These are phyloP conservation scores for Hylaeus anthracinus DNA, from an alignment of 1,140 invertebrate species.

Conservation along the genomic window DNA sequence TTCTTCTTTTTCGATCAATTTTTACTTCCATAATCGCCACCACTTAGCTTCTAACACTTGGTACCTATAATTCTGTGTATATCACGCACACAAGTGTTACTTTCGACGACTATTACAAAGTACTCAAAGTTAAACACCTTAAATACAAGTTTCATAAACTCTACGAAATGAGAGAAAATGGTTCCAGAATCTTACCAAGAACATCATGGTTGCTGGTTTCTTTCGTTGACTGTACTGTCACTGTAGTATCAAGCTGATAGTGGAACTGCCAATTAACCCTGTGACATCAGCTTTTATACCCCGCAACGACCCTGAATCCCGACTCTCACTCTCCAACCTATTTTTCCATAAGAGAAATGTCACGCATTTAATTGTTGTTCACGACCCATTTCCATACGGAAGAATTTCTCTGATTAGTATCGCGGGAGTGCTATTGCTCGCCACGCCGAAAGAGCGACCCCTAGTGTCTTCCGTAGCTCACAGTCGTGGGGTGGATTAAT, in stretches of 20 bases:
- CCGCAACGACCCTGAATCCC: conserved; percentile 39
- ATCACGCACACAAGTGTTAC: too few relatives aligned
- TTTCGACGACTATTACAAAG: too few relatives aligned
- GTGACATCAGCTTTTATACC: conserved; percentile 56
- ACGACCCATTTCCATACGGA: conserved; percentile 28
- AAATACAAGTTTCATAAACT: too few relatives aligned
- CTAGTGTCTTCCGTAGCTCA: not conserved
- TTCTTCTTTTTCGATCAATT: too few relatives aligned
- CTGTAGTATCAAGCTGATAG: conserved; percentile 2
- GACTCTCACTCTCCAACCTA: not conserved
- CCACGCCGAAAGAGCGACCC: not conserved
- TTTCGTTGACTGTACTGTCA: not conserved
- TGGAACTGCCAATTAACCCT: conserved; percentile 34
- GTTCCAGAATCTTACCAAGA: conserved; percentile 19
- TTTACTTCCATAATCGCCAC: too few relatives aligned
- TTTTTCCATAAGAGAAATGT: conserved; percentile 33
- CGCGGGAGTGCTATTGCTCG: conserved; percentile 8
- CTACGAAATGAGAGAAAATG: not conserved
- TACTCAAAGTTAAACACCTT: too few relatives aligned
- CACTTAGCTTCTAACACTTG: too few relatives aligned
- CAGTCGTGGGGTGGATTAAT: not conserved
- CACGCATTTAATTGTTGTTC: not conserved
- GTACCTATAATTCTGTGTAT: too few relatives aligned
- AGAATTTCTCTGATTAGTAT: conserved; percentile 10
- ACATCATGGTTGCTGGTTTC: conserved; percentile 30